Percentiles rank a stretch among this genome's conserved stretches.
These are phyloP conservation scores for Drosophila sp. DNA, from an alignment of 1,140 invertebrate species.

Conservation along the genomic window DNA sequence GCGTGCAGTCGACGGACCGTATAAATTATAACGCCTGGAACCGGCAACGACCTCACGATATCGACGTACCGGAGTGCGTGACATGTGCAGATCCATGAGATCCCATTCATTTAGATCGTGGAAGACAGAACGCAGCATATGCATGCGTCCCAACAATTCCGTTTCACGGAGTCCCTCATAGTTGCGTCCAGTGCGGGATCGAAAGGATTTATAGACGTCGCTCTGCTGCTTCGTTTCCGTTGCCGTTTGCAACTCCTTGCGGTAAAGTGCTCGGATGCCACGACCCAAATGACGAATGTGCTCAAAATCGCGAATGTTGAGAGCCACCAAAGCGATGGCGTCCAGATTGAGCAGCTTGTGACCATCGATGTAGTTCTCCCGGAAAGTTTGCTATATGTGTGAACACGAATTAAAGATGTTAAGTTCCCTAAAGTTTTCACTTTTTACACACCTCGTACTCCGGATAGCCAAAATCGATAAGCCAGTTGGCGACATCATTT, in stretches of 20 bases:
- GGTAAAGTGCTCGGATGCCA: conserved; percentile 66
- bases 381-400: conserved; percentile 69
- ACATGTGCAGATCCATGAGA: conserved; percentile 68
- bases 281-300: conserved; percentile 71
- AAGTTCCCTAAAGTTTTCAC: not conserved
- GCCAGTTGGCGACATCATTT: conserved; percentile 69
- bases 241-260: conserved; percentile 66
- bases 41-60: conserved; percentile 65
- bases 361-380: conserved; percentile 72
- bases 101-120: conserved; percentile 72
- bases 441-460: conserved; percentile 68
- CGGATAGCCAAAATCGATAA: conserved; percentile 68
- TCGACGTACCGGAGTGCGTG: conserved; percentile 59
- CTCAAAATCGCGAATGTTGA: conserved; percentile 76
- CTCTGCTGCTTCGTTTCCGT: conserved; percentile 62
- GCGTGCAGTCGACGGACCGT: conserved; percentile 66
- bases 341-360: conserved; percentile 75
- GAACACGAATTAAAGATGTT: not conserved
- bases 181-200: conserved; percentile 57
- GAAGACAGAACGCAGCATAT: conserved; percentile 70
- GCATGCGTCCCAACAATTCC: conserved; percentile 63
- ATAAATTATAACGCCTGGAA: conserved; percentile 65
- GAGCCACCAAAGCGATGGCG: conserved; percentile 66
- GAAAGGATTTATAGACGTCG: conserved; percentile 73
- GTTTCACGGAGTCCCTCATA: conserved; percentile 71